phyloP scores from a whole-genome alignment of 2,797 vertebrate genomes.

The Gobionotothen gibberifrons region DNA sequence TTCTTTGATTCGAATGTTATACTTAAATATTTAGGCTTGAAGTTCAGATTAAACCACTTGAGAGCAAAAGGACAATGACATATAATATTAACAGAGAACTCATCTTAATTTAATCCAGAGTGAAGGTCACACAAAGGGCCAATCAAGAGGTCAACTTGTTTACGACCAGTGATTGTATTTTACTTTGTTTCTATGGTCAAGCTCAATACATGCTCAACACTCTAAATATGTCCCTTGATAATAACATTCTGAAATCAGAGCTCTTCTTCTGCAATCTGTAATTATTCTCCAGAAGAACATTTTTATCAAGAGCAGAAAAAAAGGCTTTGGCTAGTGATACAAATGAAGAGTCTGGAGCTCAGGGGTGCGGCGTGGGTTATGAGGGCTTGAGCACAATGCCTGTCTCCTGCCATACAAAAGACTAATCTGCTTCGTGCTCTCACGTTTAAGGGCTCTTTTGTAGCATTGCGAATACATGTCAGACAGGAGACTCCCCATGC shows the following conservation, averaged over 20 bases:
- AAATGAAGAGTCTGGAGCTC: background rate
- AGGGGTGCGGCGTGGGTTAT: background rate
- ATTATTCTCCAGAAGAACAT: background rate
- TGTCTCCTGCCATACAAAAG: conserved; percentile 19
- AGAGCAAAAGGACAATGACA: background rate
- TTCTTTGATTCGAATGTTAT: background rate
- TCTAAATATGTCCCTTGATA: background rate
- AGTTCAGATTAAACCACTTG: conserved; percentile 5
- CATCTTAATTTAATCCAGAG: background rate
- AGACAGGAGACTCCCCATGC: conserved; percentile 12
- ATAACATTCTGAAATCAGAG: background rate
- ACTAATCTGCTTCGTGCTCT: conserved; percentile 31
- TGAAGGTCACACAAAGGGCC: background rate
- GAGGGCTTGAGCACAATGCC: background rate
- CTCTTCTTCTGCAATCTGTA: background rate
- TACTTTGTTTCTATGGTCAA: background rate
- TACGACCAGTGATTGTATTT: background rate
- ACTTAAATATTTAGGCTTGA: conserved; percentile 11
- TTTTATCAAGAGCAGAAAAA: background rate
- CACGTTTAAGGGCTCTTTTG: conserved; percentile 42
- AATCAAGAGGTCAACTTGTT: background rate
- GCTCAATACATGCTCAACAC: background rate
- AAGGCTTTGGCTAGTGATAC: background rate
- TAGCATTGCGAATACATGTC: conserved; percentile 21
- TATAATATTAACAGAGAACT: background rate